Evolutionary conservation across 2,797 vertebrate species (phyloP).

Genomic region (Huso huso): DNA sequence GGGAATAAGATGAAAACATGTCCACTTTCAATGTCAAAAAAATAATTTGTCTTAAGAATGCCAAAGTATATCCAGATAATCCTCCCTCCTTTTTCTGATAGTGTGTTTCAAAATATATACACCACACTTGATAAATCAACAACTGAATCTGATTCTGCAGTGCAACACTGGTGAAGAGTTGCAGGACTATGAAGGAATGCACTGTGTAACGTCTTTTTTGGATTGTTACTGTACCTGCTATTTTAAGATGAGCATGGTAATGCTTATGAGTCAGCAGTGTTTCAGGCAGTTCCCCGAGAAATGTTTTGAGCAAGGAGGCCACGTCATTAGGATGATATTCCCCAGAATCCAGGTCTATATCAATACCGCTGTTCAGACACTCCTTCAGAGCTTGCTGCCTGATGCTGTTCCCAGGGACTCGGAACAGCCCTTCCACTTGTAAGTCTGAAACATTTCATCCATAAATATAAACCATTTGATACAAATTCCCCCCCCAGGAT

Average conservation of each 20-base stretch:
- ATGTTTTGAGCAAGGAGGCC: slow-evolving; percentile 85
- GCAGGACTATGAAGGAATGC: slow-evolving; percentile 18
- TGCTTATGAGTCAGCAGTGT: slow-evolving; percentile 88
- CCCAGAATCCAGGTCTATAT: slow-evolving; percentile 81
- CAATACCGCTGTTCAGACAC: slow-evolving; percentile 76
- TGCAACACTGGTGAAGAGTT: slow-evolving; percentile 13
- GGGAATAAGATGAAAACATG: too few relatives aligned
- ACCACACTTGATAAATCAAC: too few relatives aligned
- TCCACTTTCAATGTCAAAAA: too few relatives aligned
- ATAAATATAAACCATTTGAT: too few relatives aligned
- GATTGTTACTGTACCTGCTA: slow-evolving; percentile 67
- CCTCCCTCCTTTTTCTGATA: too few relatives aligned
- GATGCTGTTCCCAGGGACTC: slow-evolving; percentile 87
- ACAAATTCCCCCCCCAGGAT: too few relatives aligned
- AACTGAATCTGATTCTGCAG: not conserved
- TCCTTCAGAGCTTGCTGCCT: slow-evolving; percentile 85
- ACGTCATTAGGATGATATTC: slow-evolving; percentile 91
- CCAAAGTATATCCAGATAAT: too few relatives aligned
- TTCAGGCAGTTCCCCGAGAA: slow-evolving; percentile 91
- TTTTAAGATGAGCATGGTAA: slow-evolving; percentile 91
- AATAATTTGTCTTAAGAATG: too few relatives aligned
- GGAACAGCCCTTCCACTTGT: slow-evolving; percentile 91
- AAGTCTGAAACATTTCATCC: slow-evolving; percentile 60
- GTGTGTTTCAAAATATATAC: too few relatives aligned
- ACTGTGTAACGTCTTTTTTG: slow-evolving; percentile 4